Percentiles rank a stretch among this genome's conserved stretches.
Evolutionary conservation across 2,113 vertebrate species (phyloP).

Genomic region (Maccullochella peelii): DNA sequence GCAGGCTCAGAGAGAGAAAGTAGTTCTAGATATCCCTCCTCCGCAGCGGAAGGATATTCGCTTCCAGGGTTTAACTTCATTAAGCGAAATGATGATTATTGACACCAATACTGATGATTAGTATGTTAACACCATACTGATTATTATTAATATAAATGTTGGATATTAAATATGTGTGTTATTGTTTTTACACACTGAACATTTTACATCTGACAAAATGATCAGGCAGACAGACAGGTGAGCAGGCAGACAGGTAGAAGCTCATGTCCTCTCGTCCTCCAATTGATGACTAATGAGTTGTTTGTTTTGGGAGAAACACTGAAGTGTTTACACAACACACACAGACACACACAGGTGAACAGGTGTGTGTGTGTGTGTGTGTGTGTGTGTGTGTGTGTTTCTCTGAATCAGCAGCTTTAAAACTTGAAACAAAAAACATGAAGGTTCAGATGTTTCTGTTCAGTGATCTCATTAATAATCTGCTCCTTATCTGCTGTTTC

Average conservation of each 20-base stretch:
- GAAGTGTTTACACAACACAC: conserved; percentile 63
- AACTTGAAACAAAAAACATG: background rate
- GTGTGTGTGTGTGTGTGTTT: background rate
- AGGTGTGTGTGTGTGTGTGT: background rate
- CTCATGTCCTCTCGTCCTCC: conserved; percentile 38
- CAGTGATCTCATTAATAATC: no score
- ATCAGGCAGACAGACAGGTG: conserved; percentile 1
- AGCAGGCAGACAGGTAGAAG: background rate
- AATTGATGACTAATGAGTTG: conserved; percentile 77
- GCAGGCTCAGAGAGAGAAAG: background rate
- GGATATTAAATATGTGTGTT: no score
- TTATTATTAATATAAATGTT: no score
- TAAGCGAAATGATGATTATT: no score
- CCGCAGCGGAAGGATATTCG: background rate
- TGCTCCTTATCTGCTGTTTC: no score
- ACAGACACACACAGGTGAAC: conserved; percentile 8
- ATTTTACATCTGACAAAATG: no score
- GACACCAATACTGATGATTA: no score
- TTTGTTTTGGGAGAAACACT: conserved; percentile 79
- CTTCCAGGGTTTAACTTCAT: no score
- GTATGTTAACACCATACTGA: no score
- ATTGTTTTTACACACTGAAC: no score
- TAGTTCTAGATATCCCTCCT: no score
- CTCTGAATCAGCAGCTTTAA: conserved; percentile 17
- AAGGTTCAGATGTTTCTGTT: no score